Evolutionary conservation across 1,140 invertebrate species (phyloP).

Genomic region (Euwallacea similis): DNA sequence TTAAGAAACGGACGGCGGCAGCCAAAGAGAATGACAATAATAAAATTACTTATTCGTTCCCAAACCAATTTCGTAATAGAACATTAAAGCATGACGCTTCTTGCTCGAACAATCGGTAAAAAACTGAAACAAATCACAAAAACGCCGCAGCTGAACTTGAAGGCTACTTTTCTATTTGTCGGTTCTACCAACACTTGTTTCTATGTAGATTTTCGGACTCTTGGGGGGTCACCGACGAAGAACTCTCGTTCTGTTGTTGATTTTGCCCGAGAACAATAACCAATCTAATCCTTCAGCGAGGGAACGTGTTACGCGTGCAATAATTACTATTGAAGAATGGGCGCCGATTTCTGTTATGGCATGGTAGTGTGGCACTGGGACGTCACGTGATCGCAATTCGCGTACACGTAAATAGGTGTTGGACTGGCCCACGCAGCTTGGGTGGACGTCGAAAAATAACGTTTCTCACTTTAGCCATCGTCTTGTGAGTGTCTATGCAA

Average conservation of each 20-base stretch:
- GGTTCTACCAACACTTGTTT: constrained; percentile 14
- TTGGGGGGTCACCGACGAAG: constrained; percentile 7
- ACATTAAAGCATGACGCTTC: constrained; percentile 22
- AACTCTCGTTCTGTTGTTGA: neutral
- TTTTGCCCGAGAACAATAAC: neutral
- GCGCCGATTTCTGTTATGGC: no score
- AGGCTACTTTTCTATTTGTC: constrained; percentile 16
- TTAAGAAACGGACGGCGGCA: no score
- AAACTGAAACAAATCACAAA: constrained; percentile 19
- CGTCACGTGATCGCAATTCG: no score
- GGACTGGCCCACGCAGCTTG: neutral
- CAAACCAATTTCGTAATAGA: constrained; percentile 15
- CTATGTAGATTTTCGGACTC: constrained; percentile 20
- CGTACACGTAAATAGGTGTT: neutral
- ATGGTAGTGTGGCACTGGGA: no score
- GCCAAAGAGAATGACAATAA: neutral
- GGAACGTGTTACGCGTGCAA: neutral
- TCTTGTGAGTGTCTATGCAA: neutral
- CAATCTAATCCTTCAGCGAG: neutral
- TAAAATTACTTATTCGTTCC: constrained; percentile 3
- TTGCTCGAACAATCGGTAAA: constrained; percentile 16
- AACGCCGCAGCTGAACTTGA: constrained; percentile 15
- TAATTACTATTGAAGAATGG: neutral
- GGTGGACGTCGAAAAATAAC: neutral
- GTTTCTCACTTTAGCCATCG: neutral